Base-by-base conservation (phyloP, 2,113 vertebrate species). In the Eptatretus burgeri region DNA sequence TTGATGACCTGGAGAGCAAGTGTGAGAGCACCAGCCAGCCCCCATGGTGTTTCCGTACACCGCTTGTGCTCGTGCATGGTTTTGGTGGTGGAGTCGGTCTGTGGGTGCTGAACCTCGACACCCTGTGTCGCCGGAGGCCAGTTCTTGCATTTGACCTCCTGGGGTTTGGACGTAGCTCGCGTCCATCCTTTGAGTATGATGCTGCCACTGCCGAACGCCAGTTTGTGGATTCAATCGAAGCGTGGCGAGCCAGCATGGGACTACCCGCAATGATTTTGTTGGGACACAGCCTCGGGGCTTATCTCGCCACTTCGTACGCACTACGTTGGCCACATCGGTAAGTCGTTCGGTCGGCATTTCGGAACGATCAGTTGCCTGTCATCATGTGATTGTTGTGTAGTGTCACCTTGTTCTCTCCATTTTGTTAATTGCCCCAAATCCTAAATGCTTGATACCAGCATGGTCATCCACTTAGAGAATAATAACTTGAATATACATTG, bases 41-140 rank as follows among this genome's bases (percentile, higher is more conserved):
- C 9, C n/a, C 56, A 60, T 13, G 56, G 56, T 19, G 19, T 12
- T 17, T 19, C 2, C n/a, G 77, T 67, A 82, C 80, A 2, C 84
- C 84, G 0, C 70, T 89, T 66, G 84, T 89, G 69, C 81, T 87
- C 81, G 78, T 89, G 51, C 84, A 89, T 2, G 84, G 84, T 20
- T 89, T 89, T 50, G 84, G 81, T 62, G 84, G 82, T 5, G 82
- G 83, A 0, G 78, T 85, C 2, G 84, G 84, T 5, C 77, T 88
- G 56, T 89, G 84, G 83, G 75, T 85, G 70, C 76, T 79, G 67
- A 89, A 87, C 69, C 70, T 85, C 68, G 82, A 87, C 49, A 52
- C 72, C 0, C 73, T 85, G 67, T 78, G 81, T 53, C 60, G 66
- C 14, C 76, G 73, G 1, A 74, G 82, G 63, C 69, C 77, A 0